Evolutionary conservation across 1,140 invertebrate species (phyloP), one percentile per base, ranked within the genome.

Genomic region (Mycetomoellerius zeteki): DNA sequence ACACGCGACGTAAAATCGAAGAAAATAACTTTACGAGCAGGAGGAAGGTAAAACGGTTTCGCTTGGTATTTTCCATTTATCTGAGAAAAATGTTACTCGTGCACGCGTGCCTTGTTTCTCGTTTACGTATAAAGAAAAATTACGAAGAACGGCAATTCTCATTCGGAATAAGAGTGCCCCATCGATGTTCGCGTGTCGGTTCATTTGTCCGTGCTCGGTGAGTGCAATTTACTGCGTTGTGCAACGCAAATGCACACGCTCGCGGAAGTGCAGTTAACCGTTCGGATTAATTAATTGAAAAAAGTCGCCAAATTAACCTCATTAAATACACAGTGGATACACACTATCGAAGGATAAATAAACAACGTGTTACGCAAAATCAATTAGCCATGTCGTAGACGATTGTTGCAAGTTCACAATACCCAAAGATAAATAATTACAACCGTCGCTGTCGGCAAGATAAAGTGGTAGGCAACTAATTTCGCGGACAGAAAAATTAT

Each of bases 241-340:
- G 43, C 43, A 77, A 47, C 27, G n/a, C 43, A 37, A 71, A 71
- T 30, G 30, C 50, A 8, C 19, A 6, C 21, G 16, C 14, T 50
- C 24, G 65, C 2, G 10, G 2, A 37, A 21, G 24, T 21, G 24
- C 19, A 47, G 33, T 71, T 72, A 80, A 80, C 27, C 14, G 21
- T 67, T 78, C 8, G 47, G 24, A 6, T 54, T 67, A 73, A 82
- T 82, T 82, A 73, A 73, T 73, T 60, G 24, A 16, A 73, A 75
- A 84, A 84, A 73, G 24, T 84, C 54, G 19, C 12, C 33, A 54
- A 72, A 73, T 82, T 58, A n/a, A 30, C n/a, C 37, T 75, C 54
- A 73, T 73, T 47, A 84, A 47, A 27, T 47, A 21, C 2, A 62
- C 37, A 30, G 27, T 7, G 33, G 0, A 12, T n/a, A n/a, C n/a